phyloP scores from a whole-genome alignment of 2,888 invertebrate genomes.

The Agonopterix heracliana region DNA sequence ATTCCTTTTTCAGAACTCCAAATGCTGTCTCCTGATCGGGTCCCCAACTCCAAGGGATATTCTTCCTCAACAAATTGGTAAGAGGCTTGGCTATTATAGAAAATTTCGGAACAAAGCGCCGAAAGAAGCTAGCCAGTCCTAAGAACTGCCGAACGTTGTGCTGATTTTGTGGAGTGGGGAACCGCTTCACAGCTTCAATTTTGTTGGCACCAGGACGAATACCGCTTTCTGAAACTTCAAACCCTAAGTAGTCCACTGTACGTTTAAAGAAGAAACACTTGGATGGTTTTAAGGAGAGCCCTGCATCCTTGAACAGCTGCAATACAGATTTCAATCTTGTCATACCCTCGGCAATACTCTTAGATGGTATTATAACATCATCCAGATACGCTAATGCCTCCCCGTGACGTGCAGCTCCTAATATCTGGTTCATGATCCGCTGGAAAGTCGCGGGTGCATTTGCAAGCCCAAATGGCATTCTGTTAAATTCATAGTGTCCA shows the following conservation, averaged over 20 bases:
- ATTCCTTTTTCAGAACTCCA: conserved; percentile 13
- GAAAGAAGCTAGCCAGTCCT: conserved; percentile 11
- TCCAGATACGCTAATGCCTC: conserved; percentile 15
- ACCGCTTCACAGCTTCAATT: conserved; percentile 10
- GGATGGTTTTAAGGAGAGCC: conserved; percentile 6
- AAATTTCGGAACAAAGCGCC: conserved; percentile 11
- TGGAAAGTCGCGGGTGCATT: conserved; percentile 29
- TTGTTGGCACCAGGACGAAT: conserved; percentile 10
- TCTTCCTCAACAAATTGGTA: conserved; percentile 10
- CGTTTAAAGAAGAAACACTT: conserved; percentile 10
- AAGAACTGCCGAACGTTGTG: conserved; percentile 13
- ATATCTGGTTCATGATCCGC: conserved; percentile 17
- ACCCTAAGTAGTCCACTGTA: conserved; percentile 9
- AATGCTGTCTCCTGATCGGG: conserved; percentile 17
- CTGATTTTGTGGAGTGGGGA: conserved; percentile 5
- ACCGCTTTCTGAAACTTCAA: conserved; percentile 8
- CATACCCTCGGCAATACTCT: background rate
- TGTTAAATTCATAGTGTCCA: conserved; percentile 6
- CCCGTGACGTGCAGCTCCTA: conserved; percentile 3
- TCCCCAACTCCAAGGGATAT: conserved; percentile 14
- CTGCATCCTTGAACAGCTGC: background rate
- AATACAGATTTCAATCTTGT: background rate
- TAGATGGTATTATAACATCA: background rate
- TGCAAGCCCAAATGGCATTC: conserved; percentile 17
- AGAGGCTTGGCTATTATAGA: conserved; percentile 11